A percentile compares a stretch with the other conserved stretches of the same genome.
phyloP scores from a whole-genome alignment of 2,797 vertebrate genomes.

The Cirrhinus mrigala region DNA sequence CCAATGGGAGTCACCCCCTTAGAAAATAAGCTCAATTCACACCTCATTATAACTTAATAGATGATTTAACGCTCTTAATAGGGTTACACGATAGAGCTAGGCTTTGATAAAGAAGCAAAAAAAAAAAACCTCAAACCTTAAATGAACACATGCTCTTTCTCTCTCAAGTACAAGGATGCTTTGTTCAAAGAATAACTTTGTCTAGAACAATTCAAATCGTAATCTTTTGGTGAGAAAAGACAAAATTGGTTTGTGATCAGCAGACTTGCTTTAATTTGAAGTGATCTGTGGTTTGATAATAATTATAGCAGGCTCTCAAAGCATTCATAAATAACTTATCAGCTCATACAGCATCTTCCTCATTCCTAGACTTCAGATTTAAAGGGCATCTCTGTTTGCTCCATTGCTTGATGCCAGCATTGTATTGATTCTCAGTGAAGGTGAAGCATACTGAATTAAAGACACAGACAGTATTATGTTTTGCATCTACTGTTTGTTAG shows the following conservation, averaged over 20 bases:
- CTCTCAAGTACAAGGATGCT: conserved; percentile 7
- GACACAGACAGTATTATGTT: conserved; percentile 2
- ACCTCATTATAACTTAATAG: conserved; percentile 61
- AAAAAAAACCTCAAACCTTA: conserved; percentile 19
- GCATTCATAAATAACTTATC: conserved; percentile 46
- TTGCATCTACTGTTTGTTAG: background rate
- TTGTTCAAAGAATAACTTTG: conserved; percentile 39
- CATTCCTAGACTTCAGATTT: conserved; percentile 29
- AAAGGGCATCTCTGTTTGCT: conserved; percentile 39
- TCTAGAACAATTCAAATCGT: conserved; percentile 2
- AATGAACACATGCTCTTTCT: conserved; percentile 19
- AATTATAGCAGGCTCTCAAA: conserved; percentile 37
- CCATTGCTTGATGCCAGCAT: conserved; percentile 22
- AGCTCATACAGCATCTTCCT: conserved; percentile 9
- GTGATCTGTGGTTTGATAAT: conserved; percentile 37
- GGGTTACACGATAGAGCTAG: background rate
- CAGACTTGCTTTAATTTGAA: conserved; percentile 22
- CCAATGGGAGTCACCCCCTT: conserved; percentile 43
- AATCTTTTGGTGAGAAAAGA: conserved; percentile 27
- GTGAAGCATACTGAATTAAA: conserved; percentile 20
- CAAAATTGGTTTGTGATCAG: conserved; percentile 45
- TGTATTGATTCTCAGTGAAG: conserved; percentile 24
- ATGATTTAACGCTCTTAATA: conserved; percentile 59
- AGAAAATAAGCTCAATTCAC: conserved; percentile 56
- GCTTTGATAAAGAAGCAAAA: conserved; percentile 37